Evolutionary conservation across 2,113 vertebrate species (phyloP).

Genomic region (Platanista minor): DNA sequence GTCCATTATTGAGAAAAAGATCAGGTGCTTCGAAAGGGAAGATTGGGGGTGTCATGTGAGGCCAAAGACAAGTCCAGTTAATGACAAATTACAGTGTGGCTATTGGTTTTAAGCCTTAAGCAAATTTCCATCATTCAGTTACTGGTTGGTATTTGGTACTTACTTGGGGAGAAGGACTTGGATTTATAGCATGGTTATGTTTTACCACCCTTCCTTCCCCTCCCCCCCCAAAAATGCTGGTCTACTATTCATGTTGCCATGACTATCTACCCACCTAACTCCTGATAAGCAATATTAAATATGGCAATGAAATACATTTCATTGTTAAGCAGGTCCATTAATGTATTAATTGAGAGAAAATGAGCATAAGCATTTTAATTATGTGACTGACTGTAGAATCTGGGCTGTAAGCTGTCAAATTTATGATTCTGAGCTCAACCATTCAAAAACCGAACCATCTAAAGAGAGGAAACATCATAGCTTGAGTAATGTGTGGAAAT

Average conservation of each 20-base stretch:
- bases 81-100: not conserved
- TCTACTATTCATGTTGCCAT: not conserved
- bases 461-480: not conserved
- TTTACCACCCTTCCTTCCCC: not conserved
- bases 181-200: not conserved
- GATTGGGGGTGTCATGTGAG: not conserved
- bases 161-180: not conserved
- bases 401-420: not conserved
- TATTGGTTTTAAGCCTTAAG: not conserved
- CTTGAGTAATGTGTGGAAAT: not conserved
- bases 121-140: not conserved
- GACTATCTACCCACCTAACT: not conserved
- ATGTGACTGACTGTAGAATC: constrained; percentile 3
- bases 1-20: not conserved
- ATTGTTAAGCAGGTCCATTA: not conserved
- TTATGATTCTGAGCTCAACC: not conserved
- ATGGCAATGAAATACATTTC: not conserved
- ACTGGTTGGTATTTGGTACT: not conserved
- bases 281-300: not conserved
- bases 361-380: not conserved
- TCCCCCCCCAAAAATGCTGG: not conserved
- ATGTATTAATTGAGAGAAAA: constrained; percentile 33
- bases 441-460: not conserved
- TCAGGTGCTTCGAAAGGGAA: not conserved
- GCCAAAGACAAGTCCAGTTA: not conserved